phyloP scores from a whole-genome alignment of 2,113 vertebrate species.

The Gobius niger region DNA sequence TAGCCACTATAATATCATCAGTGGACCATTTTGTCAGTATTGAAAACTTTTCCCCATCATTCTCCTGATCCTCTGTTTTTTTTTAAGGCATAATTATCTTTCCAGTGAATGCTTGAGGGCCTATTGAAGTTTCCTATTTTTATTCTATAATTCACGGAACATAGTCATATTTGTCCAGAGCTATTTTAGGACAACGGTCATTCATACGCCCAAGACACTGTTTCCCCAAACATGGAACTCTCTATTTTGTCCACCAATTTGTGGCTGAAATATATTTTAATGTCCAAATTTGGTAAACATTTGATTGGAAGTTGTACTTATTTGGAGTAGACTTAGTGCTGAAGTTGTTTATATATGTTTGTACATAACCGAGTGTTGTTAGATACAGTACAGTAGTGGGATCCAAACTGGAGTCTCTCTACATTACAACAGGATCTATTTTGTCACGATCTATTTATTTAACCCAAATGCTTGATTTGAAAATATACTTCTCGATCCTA shows the following conservation, averaged over 20 bases:
- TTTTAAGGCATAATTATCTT: constrained; percentile 27
- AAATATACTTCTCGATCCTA: too few relatives aligned
- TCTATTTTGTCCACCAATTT: constrained; percentile 43
- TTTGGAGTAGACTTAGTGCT: neutral
- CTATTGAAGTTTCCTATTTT: constrained; percentile 46
- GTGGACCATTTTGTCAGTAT: constrained; percentile 77
- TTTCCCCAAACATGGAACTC: constrained; percentile 50
- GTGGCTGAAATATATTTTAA: constrained; percentile 44
- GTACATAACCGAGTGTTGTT: too few relatives aligned
- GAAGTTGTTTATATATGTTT: too few relatives aligned
- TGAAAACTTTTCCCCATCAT: constrained; percentile 59
- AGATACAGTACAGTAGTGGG: too few relatives aligned
- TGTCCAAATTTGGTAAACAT: constrained; percentile 60
- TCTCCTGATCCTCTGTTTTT: constrained; percentile 41
- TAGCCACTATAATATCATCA: constrained; percentile 61
- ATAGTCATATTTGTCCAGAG: constrained; percentile 56
- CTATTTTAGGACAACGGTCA: constrained; percentile 52
- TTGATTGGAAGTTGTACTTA: constrained; percentile 19
- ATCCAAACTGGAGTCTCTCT: too few relatives aligned
- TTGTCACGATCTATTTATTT: too few relatives aligned
- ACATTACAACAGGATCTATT: too few relatives aligned
- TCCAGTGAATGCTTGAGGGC: constrained; percentile 41
- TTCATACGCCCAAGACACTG: constrained; percentile 35
- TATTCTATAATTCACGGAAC: constrained; percentile 57
- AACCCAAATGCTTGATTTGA: too few relatives aligned